A percentile compares a stretch with the other conserved stretches of the same genome.
Conservation (phyloP, 1,140 invertebrate genomes). For the Bombus impatiens region DNA sequence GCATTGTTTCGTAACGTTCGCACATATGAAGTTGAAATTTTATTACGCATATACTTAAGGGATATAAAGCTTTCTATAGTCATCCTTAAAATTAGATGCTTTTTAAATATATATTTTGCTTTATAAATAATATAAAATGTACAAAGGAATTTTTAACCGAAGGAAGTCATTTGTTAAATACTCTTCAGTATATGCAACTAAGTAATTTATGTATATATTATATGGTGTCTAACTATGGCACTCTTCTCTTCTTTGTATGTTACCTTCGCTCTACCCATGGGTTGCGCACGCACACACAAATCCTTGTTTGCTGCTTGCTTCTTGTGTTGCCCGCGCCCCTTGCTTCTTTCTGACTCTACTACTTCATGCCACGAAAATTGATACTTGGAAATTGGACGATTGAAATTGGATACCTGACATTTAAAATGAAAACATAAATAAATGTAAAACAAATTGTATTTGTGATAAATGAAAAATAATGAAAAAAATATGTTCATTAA, state of each 20-base stretch:
- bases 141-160: not conserved
- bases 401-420: conserved; percentile 68
- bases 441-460: conserved; percentile 59
- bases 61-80: conserved; percentile 29
- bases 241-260: conserved; percentile 80
- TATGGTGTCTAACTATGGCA: conserved; percentile 76
- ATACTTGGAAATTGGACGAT: conserved; percentile 72
- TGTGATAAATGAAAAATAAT: conserved; percentile 59
- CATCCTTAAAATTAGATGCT: not conserved
- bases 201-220: conserved; percentile 56
- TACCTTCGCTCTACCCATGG: conserved; percentile 75
- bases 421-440: conserved; percentile 57
- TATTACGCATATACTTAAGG: conserved; percentile 37
- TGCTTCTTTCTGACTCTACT: conserved; percentile 75
- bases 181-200: conserved; percentile 60
- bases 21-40: conserved; percentile 44
- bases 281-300: conserved; percentile 76
- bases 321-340: conserved; percentile 77
- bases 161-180: not conserved
- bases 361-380: conserved; percentile 72
- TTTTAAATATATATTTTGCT: conserved; percentile 20
- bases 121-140: conserved; percentile 3
- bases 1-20: conserved; percentile 32
- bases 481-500: conserved; percentile 53
- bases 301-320: conserved; percentile 78